Evolutionary conservation across 2,888 invertebrate species (phyloP), one percentile per base, ranked within the genome.

Genomic region (Scelioninae gen. 1): DNA sequence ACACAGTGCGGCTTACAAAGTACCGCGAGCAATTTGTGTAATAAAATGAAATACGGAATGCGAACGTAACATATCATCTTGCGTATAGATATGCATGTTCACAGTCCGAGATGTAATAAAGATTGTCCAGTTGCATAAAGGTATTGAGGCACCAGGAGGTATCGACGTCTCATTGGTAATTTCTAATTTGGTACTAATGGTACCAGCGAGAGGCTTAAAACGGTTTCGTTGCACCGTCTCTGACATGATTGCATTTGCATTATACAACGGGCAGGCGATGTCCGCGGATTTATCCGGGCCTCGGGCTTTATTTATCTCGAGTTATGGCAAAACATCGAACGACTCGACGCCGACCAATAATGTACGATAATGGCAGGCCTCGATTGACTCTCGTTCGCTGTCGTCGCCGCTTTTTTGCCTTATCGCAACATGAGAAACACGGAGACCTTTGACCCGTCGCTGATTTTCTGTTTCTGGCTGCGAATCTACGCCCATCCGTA

Each of bases 191-290:
- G 80, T 77, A 80, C 83, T 84, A 84, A 84, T 84, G 83, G 72
- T 47, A 72, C 55, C 74, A 74, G 62, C 83, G 71, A 58, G 76
- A 63, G 68, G 23, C 56, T 83, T 78, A 66, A 79, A 83, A 81
- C 83, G 72, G 72, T 72, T 68, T 68, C 79, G 82, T 74, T 68
- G 82, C 82, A 71, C 65, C 55, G 75, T 84, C 87, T 87, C 87
- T 89, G 88, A 89, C 90, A 91, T 88, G 90, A 90, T 90, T 90
- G 91, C 91, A 91, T 92, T 92, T 92, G 92, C 92, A 92, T 92
- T 91, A 90, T 92, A 92, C 92, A 92, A 88, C 80, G 62, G 80
- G 90, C 89, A 80, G 88, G 76, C 83, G 82, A 82, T 85, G 79
- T 84, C 88, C 85, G 88, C 88, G 89, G 88, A 90, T 91, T 91